These are phyloP conservation scores for Brachypodius melanocephalos DNA, from an alignment of 2,113 vertebrate species.

Conservation along the genomic window DNA sequence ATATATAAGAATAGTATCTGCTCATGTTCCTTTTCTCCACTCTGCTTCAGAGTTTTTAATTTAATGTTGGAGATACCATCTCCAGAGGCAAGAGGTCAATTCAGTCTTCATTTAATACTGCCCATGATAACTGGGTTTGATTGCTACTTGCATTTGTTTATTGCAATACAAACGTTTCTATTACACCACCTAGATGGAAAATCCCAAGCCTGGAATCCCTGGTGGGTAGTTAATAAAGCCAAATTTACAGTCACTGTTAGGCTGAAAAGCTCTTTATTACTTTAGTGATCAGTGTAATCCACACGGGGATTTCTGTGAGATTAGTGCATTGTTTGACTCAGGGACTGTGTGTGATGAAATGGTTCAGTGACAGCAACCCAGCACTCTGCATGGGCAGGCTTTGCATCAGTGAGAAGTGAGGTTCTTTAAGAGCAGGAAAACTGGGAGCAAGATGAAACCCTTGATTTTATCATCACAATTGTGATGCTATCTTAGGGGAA, in stretches of 20 bases:
- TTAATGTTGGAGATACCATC: background rate
- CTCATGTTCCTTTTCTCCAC: background rate
- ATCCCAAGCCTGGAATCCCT: background rate
- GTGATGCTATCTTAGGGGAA: background rate
- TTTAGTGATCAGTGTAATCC: background rate
- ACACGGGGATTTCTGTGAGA: background rate
- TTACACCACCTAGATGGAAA: background rate
- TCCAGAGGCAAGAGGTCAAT: background rate
- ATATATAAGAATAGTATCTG: background rate
- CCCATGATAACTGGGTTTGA: background rate
- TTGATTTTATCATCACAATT: background rate
- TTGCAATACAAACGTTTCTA: background rate
- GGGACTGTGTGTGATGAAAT: background rate
- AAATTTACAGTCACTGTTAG: background rate
- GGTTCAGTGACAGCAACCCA: background rate
- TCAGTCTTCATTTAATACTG: background rate
- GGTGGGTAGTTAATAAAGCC: background rate
- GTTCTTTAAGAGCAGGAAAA: background rate
- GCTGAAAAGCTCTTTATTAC: background rate
- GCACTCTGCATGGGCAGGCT: background rate
- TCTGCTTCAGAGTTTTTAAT: background rate
- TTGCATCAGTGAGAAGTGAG: background rate
- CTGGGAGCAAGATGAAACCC: background rate
- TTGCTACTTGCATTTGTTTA: background rate
- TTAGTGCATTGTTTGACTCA: background rate